A percentile compares a stretch with the other conserved stretches of the same genome.
Conservation (phyloP, 2,888 invertebrate genomes). For the Dimorphilus gyrociliatus region DNA sequence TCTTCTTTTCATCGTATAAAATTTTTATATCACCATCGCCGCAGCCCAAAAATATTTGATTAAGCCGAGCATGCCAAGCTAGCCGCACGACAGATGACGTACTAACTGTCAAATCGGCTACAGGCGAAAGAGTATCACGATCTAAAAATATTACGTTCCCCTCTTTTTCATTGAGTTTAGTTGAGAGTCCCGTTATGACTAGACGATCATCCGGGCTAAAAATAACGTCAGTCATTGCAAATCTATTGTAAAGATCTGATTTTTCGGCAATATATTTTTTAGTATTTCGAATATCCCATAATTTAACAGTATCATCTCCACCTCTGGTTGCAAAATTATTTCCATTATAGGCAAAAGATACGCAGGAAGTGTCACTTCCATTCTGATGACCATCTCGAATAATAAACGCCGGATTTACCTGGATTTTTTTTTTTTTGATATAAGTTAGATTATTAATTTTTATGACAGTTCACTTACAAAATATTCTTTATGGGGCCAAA, state of each 20-base stretch:
- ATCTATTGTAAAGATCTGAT: conserved; percentile 58
- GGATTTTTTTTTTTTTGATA: no score
- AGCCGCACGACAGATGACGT: conserved; percentile 71
- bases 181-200: conserved; percentile 69
- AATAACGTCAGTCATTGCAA: conserved; percentile 46
- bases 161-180: conserved; percentile 42
- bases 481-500: conserved; percentile 86
- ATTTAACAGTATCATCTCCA: conserved; percentile 76
- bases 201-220: conserved; percentile 85
- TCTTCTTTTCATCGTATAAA: conserved; percentile 71
- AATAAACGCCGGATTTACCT: conserved; percentile 60
- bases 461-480: conserved; percentile 54
- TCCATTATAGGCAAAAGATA: conserved; percentile 75
- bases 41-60: conserved; percentile 81
- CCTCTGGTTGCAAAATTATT: conserved; percentile 54
- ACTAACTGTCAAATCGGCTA: no score
- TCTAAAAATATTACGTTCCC: conserved; percentile 56
- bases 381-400: conserved; percentile 49
- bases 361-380: conserved; percentile 61
- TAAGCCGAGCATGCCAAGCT: conserved; percentile 91
- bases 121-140: conserved; percentile 58
- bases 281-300: conserved; percentile 78
- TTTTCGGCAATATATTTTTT: conserved; percentile 58
- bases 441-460: no score
- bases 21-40: conserved; percentile 77